A percentile compares a stretch with the other conserved stretches of the same genome.
Conservation (phyloP, 2,113 vertebrate species). For the Perca fluviatilis region DNA sequence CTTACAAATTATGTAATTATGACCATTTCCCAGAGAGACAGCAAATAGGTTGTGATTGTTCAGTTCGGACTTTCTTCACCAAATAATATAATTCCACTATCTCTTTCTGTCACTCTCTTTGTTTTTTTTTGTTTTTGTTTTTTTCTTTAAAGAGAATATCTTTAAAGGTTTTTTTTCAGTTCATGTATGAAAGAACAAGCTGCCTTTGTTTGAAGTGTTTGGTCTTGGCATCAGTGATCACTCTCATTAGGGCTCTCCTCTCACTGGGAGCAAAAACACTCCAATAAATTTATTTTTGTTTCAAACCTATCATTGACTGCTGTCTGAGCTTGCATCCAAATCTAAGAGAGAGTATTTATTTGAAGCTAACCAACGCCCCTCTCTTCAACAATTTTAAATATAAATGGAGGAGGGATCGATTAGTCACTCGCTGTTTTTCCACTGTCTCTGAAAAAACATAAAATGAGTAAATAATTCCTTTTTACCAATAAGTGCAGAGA, state of each 20-base stretch:
- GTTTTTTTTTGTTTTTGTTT: conserved; percentile 32
- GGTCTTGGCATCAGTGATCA: conserved; percentile 76
- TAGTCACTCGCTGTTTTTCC: conserved; percentile 54
- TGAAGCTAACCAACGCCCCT: conserved; percentile 53
- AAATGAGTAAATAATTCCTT: conserved; percentile 72
- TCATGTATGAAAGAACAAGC: conserved; percentile 69
- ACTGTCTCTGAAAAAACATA: conserved; percentile 50
- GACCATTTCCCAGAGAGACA: conserved; percentile 37
- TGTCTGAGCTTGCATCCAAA: conserved; percentile 69
- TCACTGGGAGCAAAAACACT: conserved; percentile 65
- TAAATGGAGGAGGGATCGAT: conserved; percentile 71
- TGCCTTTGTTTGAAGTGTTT: conserved; percentile 76
- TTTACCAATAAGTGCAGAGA: conserved; percentile 43
- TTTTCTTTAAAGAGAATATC: conserved; percentile 69
- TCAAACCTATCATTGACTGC: conserved; percentile 75
- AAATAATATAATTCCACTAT: conserved; percentile 41
- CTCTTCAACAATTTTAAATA: conserved; percentile 71
- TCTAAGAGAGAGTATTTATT: conserved; percentile 73
- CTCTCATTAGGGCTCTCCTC: conserved; percentile 74
- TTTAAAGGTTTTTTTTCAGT: conserved; percentile 61
- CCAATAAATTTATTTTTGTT: conserved; percentile 77
- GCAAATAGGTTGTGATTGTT: conserved; percentile 32
- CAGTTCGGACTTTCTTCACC: conserved; percentile 24
- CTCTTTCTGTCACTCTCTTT: conserved; percentile 49
- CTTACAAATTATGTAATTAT: conserved; percentile 55